A percentile compares a stretch with the other conserved stretches of the same genome.
Evolutionary conservation across 2,888 invertebrate species (phyloP).

Genomic region (Mongoloraphidia duomilia): DNA sequence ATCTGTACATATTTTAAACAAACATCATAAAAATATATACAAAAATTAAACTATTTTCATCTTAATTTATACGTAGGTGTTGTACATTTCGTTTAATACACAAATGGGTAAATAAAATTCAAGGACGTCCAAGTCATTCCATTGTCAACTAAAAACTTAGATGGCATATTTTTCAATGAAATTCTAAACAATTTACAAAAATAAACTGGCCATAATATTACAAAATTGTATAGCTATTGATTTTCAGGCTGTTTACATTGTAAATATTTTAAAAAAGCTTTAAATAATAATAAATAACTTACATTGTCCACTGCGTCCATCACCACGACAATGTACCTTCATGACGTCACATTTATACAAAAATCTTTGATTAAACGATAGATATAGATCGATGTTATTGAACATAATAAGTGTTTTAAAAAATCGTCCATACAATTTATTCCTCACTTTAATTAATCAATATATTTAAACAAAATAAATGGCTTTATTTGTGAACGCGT

Average conservation of each 20-base stretch:
- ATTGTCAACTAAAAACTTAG: neutral
- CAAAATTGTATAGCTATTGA: no score
- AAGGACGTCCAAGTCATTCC: constrained; percentile 2
- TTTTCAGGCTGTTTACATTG: no score
- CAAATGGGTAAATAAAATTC: neutral
- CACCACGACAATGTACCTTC: constrained; percentile 1
- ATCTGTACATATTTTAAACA: no score
- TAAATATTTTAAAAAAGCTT: neutral
- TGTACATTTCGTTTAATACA: no score
- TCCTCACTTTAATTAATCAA: neutral
- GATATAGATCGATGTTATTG: neutral
- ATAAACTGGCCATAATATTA: no score
- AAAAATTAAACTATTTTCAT: no score
- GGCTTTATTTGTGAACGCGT: neutral
- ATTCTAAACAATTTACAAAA: neutral
- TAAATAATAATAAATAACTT: constrained; percentile 3
- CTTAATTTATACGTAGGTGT: no score
- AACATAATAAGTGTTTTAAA: no score
- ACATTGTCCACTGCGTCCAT: constrained; percentile 4
- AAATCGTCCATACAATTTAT: neutral
- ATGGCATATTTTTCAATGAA: constrained; percentile 2
- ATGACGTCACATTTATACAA: constrained; percentile 2
- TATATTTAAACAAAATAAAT: neutral
- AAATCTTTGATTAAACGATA: neutral
- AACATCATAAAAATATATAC: no score